phyloP scores from a whole-genome alignment of 2,797 vertebrate genomes.

The Mergus octosetaceus region DNA sequence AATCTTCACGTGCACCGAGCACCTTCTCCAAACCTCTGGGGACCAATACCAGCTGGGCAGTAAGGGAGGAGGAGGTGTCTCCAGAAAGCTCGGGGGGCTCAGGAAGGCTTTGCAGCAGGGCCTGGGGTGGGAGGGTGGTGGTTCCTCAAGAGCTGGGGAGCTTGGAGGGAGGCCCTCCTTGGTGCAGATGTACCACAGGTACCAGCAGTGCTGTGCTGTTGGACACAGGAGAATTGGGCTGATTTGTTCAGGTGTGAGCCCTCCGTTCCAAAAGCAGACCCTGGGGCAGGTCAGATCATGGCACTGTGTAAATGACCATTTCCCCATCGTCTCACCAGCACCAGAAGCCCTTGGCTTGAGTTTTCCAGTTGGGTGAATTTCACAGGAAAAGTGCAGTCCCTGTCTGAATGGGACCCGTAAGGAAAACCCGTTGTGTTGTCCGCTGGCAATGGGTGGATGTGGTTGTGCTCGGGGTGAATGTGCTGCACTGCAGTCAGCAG shows the following conservation, averaged over 20 bases:
- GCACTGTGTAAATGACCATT: not conserved
- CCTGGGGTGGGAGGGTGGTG: not conserved
- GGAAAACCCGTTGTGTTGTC: not conserved
- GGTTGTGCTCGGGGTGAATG: not conserved
- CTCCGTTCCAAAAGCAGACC: not conserved
- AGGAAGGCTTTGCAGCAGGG: not conserved
- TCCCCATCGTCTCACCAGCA: not conserved
- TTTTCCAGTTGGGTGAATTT: not conserved
- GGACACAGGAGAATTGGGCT: not conserved
- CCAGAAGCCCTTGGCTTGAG: too few species aligned
- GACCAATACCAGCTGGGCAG: not conserved
- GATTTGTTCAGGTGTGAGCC: rapidly evolving
- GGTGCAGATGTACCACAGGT: not conserved
- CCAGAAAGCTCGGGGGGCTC: rapidly evolving
- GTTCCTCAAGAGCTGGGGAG: not conserved
- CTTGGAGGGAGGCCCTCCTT: not conserved
- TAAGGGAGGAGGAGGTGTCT: not conserved
- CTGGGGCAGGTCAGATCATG: not conserved
- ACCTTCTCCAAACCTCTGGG: not conserved
- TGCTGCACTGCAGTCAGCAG: not conserved
- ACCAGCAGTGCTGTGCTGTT: not conserved
- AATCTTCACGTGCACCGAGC: not conserved
- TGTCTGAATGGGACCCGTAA: not conserved
- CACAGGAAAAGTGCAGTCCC: not conserved
- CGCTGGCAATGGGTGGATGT: not conserved